These are phyloP conservation scores for Chauna torquata DNA, from an alignment of 2,113 vertebrate species.

Conservation along the genomic window DNA sequence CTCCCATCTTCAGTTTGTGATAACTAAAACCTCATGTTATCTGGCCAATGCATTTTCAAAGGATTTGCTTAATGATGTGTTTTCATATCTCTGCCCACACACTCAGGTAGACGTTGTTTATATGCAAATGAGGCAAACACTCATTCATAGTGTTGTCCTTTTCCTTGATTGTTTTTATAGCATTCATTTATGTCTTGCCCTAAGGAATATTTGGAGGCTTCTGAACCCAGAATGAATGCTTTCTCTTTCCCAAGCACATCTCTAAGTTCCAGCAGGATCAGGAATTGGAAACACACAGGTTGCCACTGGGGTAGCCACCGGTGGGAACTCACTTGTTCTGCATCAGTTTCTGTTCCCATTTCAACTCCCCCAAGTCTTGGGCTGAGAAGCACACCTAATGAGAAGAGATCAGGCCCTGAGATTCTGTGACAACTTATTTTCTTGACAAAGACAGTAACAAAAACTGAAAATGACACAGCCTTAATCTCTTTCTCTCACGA, in stretches of 20 bases:
- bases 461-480: background rate
- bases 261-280: background rate
- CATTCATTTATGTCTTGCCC: background rate
- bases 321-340: background rate
- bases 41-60: background rate
- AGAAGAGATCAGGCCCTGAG: constrained; percentile 8
- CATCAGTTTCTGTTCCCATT: background rate
- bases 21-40: background rate
- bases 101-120: background rate
- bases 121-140: background rate
- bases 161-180: background rate
- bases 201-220: background rate
- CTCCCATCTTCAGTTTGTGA: background rate
- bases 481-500: constrained; percentile 32
- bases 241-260: background rate
- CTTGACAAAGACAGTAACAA: constrained; percentile 38
- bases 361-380: background rate
- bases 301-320: background rate
- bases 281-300: background rate
- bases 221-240: background rate
- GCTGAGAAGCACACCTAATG: background rate
- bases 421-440: constrained; percentile 46
- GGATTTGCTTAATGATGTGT: background rate
- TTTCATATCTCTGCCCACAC: background rate
- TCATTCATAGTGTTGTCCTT: background rate